Percentiles rank a stretch among this genome's conserved stretches.
phyloP scores from a whole-genome alignment of 2,888 invertebrate species.

The Molanna angustata region DNA sequence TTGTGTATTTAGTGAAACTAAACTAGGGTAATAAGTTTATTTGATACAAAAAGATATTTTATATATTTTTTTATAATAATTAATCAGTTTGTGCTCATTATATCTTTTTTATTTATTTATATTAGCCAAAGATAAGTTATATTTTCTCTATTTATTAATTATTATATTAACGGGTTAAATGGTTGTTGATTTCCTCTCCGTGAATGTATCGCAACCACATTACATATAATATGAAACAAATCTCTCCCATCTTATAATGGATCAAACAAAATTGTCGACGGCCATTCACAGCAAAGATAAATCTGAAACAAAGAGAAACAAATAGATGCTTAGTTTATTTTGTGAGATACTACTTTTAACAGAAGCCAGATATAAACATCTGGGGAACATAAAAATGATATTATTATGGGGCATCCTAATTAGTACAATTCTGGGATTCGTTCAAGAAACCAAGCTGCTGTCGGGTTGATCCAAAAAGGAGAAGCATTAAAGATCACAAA shows the following conservation, averaged over 20 bases:
- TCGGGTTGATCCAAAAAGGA: too few species aligned
- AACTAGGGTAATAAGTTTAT: constrained; percentile 22
- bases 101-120: too few species aligned
- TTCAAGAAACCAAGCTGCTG: too few species aligned
- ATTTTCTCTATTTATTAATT: constrained; percentile 17
- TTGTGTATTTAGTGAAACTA: constrained; percentile 21
- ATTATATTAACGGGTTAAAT: constrained; percentile 27
- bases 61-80: too few species aligned
- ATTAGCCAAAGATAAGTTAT: constrained; percentile 21
- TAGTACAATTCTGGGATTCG: too few species aligned
- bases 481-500: too few species aligned
- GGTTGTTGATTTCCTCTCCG: too few species aligned
- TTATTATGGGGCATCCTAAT: too few species aligned
- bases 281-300: constrained; percentile 29
- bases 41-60: constrained; percentile 27
- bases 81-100: constrained; percentile 31
- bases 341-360: too few species aligned
- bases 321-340: too few species aligned
- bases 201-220: background rate
- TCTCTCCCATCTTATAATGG: constrained; percentile 27
- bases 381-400: too few species aligned
- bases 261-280: constrained; percentile 5
- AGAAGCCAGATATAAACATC: too few species aligned
- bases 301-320: constrained; percentile 28
- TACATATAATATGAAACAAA: constrained; percentile 18